Percentiles rank a stretch among this genome's conserved stretches.
phyloP scores from a whole-genome alignment of 2,113 vertebrate species.

The Balaenoptera acutorostrata region DNA sequence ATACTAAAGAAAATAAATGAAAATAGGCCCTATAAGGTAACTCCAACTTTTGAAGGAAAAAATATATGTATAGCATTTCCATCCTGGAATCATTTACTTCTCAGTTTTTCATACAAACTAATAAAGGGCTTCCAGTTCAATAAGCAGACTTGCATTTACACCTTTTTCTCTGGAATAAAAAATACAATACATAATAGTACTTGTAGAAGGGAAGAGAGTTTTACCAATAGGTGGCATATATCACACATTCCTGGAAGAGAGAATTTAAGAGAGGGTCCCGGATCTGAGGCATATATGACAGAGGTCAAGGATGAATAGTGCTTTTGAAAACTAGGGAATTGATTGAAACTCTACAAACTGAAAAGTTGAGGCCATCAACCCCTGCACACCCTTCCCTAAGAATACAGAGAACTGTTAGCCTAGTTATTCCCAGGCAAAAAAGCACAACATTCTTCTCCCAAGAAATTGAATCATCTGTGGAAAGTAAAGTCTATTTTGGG shows the following conservation, averaged over 20 bases:
- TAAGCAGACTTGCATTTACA: not conserved
- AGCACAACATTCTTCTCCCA: not conserved
- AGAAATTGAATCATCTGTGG: not conserved
- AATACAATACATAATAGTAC: not conserved
- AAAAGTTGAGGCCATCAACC: not conserved
- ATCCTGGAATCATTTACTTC: not conserved
- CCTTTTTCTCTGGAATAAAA: not conserved
- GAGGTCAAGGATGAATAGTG: not conserved
- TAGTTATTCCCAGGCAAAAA: not conserved
- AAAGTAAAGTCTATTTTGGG: not conserved
- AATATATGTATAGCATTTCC: not conserved
- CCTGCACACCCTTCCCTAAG: not conserved
- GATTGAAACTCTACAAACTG: not conserved
- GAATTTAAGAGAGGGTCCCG: not conserved
- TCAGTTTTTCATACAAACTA: not conserved
- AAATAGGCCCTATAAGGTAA: not conserved
- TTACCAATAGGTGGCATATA: not conserved
- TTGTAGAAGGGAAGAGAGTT: not conserved
- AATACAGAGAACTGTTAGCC: not conserved
- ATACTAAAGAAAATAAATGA: not conserved
- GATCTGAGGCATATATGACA: not conserved
- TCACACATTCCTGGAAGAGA: not conserved
- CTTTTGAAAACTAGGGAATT: not conserved
- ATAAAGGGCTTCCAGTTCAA: not conserved
- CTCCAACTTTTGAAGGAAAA: not conserved